Evolutionary conservation across 2,797 vertebrate genomes (phyloP), one percentile per base, ranked within the genome.

Genomic region (Diplodus puntazzo): DNA sequence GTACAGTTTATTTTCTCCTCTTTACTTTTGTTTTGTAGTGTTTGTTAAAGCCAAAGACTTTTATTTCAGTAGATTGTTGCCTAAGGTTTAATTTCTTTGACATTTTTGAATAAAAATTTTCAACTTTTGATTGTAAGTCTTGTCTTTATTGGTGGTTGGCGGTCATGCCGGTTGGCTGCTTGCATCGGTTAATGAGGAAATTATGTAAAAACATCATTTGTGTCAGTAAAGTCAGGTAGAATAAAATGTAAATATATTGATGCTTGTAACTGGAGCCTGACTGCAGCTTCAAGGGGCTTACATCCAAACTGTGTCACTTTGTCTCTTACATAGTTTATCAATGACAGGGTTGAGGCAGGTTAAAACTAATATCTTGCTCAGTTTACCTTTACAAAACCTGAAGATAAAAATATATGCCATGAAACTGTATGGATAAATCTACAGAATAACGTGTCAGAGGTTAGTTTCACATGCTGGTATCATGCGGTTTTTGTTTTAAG

Each of bases 81-180:
- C 96, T 96, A 95, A 96, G 95, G 95, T 97, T 98, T 97, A 90
- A 95, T 96, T 97, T 97, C 96, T 97, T 97, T 96, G 95, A 96
- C 93, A 69, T 96, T 96, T 97, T 98, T 97, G 94, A 97, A 98
- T 97, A 98, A 99, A 95, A 67, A 30, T 42, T 57, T 80, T 77
- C 64, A 69, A 59, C 77, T 91, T 89, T 79, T 73, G 55, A 11
- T 64, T 60, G 3, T 27, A 1, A 6, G 4, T 64, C 17, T 53
- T 0, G 12, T 78, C 1, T 60, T 82, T 64, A 27, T 80, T 73
- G 39, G 2, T 34, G 34, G 8, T 34, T 34, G 34, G 34, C 8
- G 34, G 7, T 34, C 34, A 8, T 34, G 34, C 34, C 1, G 34
- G 34, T 34, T 34, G 34, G 34, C 34, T 34, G 34, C 14, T 55